Conservation (phyloP, 2,797 vertebrate species). For the Ispidina lecontei region DNA sequence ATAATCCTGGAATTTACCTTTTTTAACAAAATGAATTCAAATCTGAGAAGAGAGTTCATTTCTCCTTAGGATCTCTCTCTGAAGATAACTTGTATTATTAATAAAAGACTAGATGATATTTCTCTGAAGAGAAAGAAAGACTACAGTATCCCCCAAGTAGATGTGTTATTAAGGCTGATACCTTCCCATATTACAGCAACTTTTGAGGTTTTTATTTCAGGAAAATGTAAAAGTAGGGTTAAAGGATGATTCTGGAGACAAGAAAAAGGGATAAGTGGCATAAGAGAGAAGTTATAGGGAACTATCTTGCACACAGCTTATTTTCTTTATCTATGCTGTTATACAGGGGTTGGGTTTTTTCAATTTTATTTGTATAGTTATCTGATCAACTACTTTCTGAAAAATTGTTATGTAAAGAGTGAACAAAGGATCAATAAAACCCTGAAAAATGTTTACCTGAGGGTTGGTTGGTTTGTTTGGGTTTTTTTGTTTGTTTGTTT, state of each 20-base stretch:
- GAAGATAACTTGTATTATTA: conserved; percentile 1
- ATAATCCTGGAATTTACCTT: neutral
- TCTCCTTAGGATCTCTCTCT: neutral
- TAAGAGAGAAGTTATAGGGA: neutral
- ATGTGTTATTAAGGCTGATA: neutral
- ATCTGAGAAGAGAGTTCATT: neutral
- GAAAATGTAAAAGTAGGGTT: neutral
- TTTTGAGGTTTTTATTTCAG: neutral
- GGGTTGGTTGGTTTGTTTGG: too few relatives aligned
- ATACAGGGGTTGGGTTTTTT: neutral
- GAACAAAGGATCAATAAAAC: neutral
- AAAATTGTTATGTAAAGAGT: neutral
- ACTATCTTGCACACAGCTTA: accelerated
- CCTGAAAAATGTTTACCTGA: neutral
- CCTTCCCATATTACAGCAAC: neutral
- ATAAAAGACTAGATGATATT: conserved; percentile 4
- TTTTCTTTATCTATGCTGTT: neutral
- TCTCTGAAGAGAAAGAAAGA: neutral
- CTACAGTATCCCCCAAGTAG: neutral
- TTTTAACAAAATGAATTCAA: neutral
- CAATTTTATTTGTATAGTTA: neutral
- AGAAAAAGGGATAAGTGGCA: neutral
- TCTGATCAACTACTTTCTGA: neutral
- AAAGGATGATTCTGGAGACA: neutral
- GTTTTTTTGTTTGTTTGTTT: too few relatives aligned